Base-by-base conservation (phyloP, 2,113 vertebrate genomes). In the Tringa solitaria region DNA sequence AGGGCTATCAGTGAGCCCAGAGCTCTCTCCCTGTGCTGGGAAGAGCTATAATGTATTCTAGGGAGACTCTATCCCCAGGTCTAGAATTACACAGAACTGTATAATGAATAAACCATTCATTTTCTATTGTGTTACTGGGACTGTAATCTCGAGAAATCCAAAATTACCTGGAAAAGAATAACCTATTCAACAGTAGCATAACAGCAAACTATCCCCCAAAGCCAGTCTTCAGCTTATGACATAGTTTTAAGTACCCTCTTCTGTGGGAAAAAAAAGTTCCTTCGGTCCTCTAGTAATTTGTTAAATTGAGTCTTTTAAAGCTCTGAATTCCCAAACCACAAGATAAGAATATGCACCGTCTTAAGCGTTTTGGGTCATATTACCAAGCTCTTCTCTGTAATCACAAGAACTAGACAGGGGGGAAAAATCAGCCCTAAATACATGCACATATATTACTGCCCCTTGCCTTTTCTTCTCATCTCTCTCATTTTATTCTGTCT, bases 91-190 rank as follows among this genome's bases (percentile, higher is more conserved):
- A 84, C 64, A 81, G 78, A 37, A 10, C 74, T 50, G 10, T 56
- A 7, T n/a, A 72, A 77, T 61, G 93, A 93, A 94, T 91, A 91
- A 96, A 91, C 64, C 59, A 73, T 90, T 74, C 59, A 84, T 50
- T 77, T 73, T 64, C 43, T 92, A 81, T 73, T 92, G 92, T 90
- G 68, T 90, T 76, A 28, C 86, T 39, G 35, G 74, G 54, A 67
- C 78, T 75, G 83, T 56, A 53, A 41, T 89, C 82, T 73, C 63
- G 46, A 63, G 69, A 89, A 81, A 53, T 57, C 74, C 84, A 12
- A 37, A 81, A 90, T 65, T 70, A 78, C 77, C 82, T 81, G 60
- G 35, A 46, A 68, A 84, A 75, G 54, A 76, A 89, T 48, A 41
- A 43, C 65, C 60, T 60, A 69, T 74, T 78, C 77, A 81, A 63